Evolutionary conservation across 2,888 invertebrate species (phyloP), one percentile per base, ranked within the genome.

Genomic region (Ephialtes manifestator): DNA sequence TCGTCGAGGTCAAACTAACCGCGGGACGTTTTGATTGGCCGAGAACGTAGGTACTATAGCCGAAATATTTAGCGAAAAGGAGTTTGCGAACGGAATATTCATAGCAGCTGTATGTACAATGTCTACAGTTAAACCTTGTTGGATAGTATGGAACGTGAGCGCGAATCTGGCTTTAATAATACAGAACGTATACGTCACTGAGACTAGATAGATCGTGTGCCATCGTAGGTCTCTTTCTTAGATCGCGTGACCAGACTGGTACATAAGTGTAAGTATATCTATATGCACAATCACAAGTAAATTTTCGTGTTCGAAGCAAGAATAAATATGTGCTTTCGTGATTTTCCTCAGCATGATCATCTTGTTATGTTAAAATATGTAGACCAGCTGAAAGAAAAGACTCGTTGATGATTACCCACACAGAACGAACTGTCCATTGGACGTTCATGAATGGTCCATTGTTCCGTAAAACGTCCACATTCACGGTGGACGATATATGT

Each of bases 1-100:
- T 85, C 46, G 55, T 39, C 83, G 48, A n/a, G 68, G 75, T 81
- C 67, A 53, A 55, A 43, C 13, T 28, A 53, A 68, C 58, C 60
- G 13, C 53, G 60, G 65, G 77, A n/a, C 72, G 76, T 71, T 81
- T 81, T 43, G 83, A 79, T 81, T 81, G 72, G n/a, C 81, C 77
- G n/a, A 31, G 72, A 67, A 46, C 51, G 72, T 72, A 67, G 51
- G 72, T 72, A 67, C 67, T 43, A 18, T 71, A 81, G 72, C 72
- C 72, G 77, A 84, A 77, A 77, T 84, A 74, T 72, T 58, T 20
- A 20, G 72, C 76, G 74, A 53, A 71, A 70, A 76, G 13, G 28
- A 80, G 55, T 51, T 58, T 55, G 60, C 24, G 43, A 43, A 58
- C 24, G 39, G 46, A 55, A 46, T 55, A 31, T 15, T 13, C 18